A percentile compares a stretch with the other conserved stretches of the same genome.
Evolutionary conservation across 2,797 vertebrate genomes (phyloP).

Genomic region (Galaxias olidus): DNA sequence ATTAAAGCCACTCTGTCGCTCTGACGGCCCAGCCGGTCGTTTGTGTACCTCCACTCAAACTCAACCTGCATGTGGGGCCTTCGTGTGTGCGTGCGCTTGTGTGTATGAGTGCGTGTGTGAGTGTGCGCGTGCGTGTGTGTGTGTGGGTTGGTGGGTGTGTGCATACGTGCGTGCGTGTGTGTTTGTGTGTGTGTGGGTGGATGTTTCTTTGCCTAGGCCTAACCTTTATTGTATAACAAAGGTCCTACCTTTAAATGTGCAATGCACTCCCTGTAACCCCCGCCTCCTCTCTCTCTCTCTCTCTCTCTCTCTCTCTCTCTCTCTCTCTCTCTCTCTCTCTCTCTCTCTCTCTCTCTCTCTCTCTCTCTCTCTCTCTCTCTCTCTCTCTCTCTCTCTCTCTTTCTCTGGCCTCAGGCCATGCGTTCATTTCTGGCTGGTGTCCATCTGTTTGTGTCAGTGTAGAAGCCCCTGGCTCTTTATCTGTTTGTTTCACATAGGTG

Average conservation of each 20-base stretch:
- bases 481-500: conserved; percentile 55
- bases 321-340: conserved; percentile 27
- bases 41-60: conserved; percentile 58
- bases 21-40: conserved; percentile 46
- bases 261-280: conserved; percentile 60
- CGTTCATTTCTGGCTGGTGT: conserved; percentile 87
- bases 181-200: background rate
- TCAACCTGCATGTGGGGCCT: conserved; percentile 57
- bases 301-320: conserved; percentile 37
- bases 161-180: conserved; percentile 37
- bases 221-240: conserved; percentile 67
- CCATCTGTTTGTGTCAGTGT: conserved; percentile 81
- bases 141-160: conserved; percentile 30
- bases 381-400: conserved; percentile 43
- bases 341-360: conserved; percentile 23
- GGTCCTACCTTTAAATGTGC: conserved; percentile 64
- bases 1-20: conserved; percentile 55
- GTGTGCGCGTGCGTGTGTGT: conserved; percentile 17
- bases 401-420: conserved; percentile 76
- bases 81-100: background rate
- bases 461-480: conserved; percentile 49
- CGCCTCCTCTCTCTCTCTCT: conserved; percentile 11
- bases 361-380: conserved; percentile 36
- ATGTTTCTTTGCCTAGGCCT: too few relatives aligned
- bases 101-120: conserved; percentile 12